Percentiles rank a stretch among this genome's conserved stretches.
phyloP scores from a whole-genome alignment of 2,888 invertebrate genomes.

The Acheta domesticus region DNA sequence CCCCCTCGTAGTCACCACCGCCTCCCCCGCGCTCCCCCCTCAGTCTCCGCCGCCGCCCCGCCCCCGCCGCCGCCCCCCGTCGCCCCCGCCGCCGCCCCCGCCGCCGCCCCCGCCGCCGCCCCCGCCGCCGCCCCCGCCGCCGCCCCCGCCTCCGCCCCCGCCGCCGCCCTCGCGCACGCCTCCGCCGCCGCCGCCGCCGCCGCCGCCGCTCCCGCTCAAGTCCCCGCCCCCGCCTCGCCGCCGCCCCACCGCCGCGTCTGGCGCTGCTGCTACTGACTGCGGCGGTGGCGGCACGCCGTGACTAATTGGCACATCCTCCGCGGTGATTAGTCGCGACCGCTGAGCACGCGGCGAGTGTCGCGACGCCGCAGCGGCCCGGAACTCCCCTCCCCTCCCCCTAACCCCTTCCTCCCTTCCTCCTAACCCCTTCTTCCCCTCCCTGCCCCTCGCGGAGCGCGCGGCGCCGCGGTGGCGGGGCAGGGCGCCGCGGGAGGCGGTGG shows the following conservation, averaged over 20 bases:
- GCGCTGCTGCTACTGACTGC: conserved; percentile 6
- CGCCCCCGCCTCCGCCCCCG: no score
- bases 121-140: background rate
- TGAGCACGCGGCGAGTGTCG: conserved; percentile 1
- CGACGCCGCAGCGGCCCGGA: conserved; percentile 5
- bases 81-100: no score
- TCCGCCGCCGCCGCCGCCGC: background rate
- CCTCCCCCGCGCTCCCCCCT: no score
- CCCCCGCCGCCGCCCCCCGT: no score
- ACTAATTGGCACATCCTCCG: conserved; percentile 18
- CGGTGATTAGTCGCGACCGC: conserved; percentile 10
- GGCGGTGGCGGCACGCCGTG: background rate
- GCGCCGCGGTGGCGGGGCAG: background rate
- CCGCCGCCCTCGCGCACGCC: background rate
- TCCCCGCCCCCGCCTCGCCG: background rate
- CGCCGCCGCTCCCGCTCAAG: no score
- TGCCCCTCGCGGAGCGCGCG: background rate
- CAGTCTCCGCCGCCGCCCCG: no score
- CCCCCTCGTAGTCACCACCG: no score
- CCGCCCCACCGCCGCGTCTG: background rate
- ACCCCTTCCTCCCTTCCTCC: no score
- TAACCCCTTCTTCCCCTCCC: background rate
- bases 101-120: no score
- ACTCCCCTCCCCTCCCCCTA: background rate
- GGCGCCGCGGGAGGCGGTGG: background rate